Evolutionary conservation across 2,797 vertebrate species (phyloP).

Genomic region (Loriculus beryllinus): DNA sequence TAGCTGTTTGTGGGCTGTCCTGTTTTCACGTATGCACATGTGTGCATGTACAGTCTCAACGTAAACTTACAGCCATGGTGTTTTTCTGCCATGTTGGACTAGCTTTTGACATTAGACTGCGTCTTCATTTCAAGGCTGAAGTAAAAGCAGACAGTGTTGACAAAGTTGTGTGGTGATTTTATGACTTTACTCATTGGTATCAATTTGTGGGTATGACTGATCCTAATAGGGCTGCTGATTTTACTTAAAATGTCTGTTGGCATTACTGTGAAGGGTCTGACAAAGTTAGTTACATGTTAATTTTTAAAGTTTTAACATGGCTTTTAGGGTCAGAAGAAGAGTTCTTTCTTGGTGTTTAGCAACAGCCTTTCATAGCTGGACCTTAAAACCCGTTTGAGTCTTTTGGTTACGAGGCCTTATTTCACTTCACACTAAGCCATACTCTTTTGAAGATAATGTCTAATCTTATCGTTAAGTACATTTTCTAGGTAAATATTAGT

Average conservation of each 20-base stretch:
- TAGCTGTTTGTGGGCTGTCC: rapidly evolving
- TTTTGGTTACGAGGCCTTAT: not conserved
- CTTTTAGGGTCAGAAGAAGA: not conserved
- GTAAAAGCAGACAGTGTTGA: not conserved
- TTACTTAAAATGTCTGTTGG: not conserved
- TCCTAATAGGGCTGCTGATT: not conserved
- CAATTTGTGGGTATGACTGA: not conserved
- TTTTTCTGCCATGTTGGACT: not conserved
- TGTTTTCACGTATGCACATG: not conserved
- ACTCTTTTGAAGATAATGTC: not conserved
- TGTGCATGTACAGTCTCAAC: rapidly evolving
- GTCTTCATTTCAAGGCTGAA: not conserved
- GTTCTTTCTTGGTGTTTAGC: not conserved
- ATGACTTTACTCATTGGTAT: not conserved
- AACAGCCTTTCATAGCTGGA: not conserved
- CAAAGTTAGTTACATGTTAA: not conserved
- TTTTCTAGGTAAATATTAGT: not conserved
- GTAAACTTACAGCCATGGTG: rapidly evolving
- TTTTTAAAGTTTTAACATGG: rapidly evolving
- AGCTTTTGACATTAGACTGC: not conserved
- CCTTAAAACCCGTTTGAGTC: not conserved
- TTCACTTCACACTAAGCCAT: not conserved
- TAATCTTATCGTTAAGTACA: not conserved
- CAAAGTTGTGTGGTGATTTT: not conserved
- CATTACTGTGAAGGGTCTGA: not conserved